Percentiles rank a stretch among this genome's conserved stretches.
phyloP scores from a whole-genome alignment of 2,113 vertebrate species.

The Lepus americanus region DNA sequence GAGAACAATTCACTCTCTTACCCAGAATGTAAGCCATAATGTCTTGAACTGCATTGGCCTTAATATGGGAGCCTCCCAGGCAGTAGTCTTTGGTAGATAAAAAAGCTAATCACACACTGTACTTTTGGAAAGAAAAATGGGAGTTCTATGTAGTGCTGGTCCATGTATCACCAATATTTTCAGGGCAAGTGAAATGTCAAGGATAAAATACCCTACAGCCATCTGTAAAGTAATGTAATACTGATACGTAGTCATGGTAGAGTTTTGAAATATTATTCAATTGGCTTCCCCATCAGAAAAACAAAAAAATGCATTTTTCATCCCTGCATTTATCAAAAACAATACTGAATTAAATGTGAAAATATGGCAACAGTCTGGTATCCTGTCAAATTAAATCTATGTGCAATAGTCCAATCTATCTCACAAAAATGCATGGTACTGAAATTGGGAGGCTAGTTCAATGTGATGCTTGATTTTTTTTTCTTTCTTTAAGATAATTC shows the following conservation, averaged over 20 bases:
- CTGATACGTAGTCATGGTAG: constrained; percentile 46
- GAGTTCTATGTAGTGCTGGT: constrained; percentile 12
- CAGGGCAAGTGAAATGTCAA: constrained; percentile 77
- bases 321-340: constrained; percentile 62
- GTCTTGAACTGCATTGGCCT: constrained; percentile 27
- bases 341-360: constrained; percentile 66
- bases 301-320: constrained; percentile 63
- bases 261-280: constrained; percentile 78
- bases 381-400: constrained; percentile 59
- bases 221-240: constrained; percentile 75
- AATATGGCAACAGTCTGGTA: constrained; percentile 49
- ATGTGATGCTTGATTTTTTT: constrained; percentile 48
- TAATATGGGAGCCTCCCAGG: constrained; percentile 30
- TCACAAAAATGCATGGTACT: background rate
- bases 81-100: constrained; percentile 38
- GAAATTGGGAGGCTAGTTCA: constrained; percentile 2
- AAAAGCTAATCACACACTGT: constrained; percentile 59
- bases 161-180: constrained; percentile 74
- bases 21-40: constrained; percentile 41
- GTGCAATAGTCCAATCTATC: background rate
- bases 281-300: constrained; percentile 70
- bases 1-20: background rate
- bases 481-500: background rate
- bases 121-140: constrained; percentile 75
- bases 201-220: constrained; percentile 70